Evolutionary conservation across 53 echinoderm and acorn worm genomes (phyloP), one percentile per base, ranked within the genome.

Genomic region (Glandiceps talaboti): DNA sequence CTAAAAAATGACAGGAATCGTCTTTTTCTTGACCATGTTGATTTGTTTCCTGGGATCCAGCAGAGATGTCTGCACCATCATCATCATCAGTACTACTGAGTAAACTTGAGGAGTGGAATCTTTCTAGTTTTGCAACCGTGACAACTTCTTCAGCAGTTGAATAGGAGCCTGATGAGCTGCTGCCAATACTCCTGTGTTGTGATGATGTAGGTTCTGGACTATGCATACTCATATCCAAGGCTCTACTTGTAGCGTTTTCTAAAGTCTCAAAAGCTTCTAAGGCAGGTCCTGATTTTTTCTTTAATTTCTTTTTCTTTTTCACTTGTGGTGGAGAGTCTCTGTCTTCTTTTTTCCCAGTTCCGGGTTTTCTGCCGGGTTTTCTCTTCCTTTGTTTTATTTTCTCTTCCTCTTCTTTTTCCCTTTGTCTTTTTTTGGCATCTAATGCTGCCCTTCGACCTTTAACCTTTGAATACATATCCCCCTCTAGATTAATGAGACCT

Each of bases 401-500:
- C 76, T 76, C 64, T 1, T 76, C 28, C 25, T 27, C 74, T 79
- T 73, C 73, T 31, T 30, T 29, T 14, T 6, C 30, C 1, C 73
- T 28, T 27, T 84, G 73, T 25, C 28, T n/a, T 75, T 84, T 87
- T 77, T 88, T 94, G 30, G 94, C 94, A 82, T 94, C 94, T 29
- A 94, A 77, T 14, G 82, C 83, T 25, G 94, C 94, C 45, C 94
- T 83, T 29, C 94, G 81, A 78, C 89, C 91, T 76, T 94, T 93
- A n/a, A 93, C 93, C 88, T 99, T 99, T 31, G 99, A 99, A 82
- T 99, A 99, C 99, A 99, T 99, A 79, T 99, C 99, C 0, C 85
- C 89, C 1, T 83, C 80, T 27, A 86, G 85, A 26, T 77, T 76
- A 73, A 92, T 89, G 29, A 87, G 77, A 33, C 99, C 99, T 76